Base-by-base conservation (phyloP, 2,888 invertebrate species). In the Globia sparganii region DNA sequence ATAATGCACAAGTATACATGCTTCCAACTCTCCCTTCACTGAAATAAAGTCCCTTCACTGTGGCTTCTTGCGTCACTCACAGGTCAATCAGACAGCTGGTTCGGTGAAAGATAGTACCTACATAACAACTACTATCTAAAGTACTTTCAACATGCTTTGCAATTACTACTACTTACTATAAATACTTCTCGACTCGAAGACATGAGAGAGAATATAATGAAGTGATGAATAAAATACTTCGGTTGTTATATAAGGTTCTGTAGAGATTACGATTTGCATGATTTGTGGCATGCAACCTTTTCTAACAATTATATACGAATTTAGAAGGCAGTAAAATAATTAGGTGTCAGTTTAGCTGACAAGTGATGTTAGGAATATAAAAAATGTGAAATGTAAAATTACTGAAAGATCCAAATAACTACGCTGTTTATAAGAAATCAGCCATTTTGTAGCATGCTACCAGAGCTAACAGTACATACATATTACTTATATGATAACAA, bases 41-140 rank as follows among this genome's bases (percentile, higher is more conserved):
- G 9, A 59, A 53, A 37, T 62, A 9, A 34, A 49, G 6, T 58
- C 62, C 70, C 70, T 77, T 83, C 59, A 83, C 84, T 62, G 59
- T 21, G 0, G n/a, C 28, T 58, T 58, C 15, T 70, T 70, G 58
- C 78, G 15, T 28, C 49, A 78, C 25, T 64, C 21, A 25, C 40
- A 1, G 6, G 21, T 37, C 61, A 61, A 40, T 34, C 40, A 64
- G 46, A 53, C 28, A 28, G 37, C 21, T 40, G 21, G 18, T 49
- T n/a, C 3, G 15, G 28, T 66, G 2, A 53, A 31, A 37, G 25
- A 34, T 28, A 58, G 9, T 34, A 59, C 28, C 21, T 4, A 18
- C 34, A 6, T 37, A 18, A 4, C 15, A 0, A 5, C 18, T 8
- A 66, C 31, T 75, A 59, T 53, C n/a, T 43, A 28, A 53, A 61